phyloP scores from a whole-genome alignment of 2,888 invertebrate genomes.

The Drosophila affinis region DNA sequence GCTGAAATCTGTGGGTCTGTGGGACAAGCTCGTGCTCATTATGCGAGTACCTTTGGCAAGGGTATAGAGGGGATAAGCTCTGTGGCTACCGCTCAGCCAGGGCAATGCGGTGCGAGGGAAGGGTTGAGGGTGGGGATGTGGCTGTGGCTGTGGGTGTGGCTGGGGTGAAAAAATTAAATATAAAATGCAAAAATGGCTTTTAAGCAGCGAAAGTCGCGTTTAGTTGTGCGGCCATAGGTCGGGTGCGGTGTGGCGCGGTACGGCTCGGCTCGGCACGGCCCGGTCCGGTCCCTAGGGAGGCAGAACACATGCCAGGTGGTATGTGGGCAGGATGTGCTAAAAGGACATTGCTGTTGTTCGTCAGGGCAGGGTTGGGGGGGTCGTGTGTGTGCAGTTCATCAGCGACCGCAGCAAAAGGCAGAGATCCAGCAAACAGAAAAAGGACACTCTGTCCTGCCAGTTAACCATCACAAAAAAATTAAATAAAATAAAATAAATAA shows the following conservation, averaged over 20 bases:
- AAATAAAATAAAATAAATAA: not conserved
- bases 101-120: not conserved
- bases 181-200: conserved; percentile 79
- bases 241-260: too few relatives aligned
- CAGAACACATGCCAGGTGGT: conserved; percentile 34
- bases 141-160: too few relatives aligned
- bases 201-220: conserved; percentile 75
- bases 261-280: too few relatives aligned
- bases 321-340: conserved; percentile 58
- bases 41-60: not conserved
- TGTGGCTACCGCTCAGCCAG: conserved; percentile 3
- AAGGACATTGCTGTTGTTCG: conserved; percentile 65
- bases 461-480: conserved; percentile 21
- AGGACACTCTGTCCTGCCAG: conserved; percentile 13
- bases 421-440: conserved; percentile 27
- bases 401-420: conserved; percentile 66
- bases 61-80: conserved; percentile 25
- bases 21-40: not conserved
- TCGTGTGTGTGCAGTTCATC: conserved; percentile 73
- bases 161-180: conserved; percentile 65
- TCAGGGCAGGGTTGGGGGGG: conserved; percentile 7
- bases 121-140: not conserved
- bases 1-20: not conserved
- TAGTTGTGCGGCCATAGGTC: conserved; percentile 27
- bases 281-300: conserved; percentile 13